These are phyloP conservation scores for Ploceus nigricollis DNA, from an alignment of 2,113 vertebrate genomes.

Conservation along the genomic window DNA sequence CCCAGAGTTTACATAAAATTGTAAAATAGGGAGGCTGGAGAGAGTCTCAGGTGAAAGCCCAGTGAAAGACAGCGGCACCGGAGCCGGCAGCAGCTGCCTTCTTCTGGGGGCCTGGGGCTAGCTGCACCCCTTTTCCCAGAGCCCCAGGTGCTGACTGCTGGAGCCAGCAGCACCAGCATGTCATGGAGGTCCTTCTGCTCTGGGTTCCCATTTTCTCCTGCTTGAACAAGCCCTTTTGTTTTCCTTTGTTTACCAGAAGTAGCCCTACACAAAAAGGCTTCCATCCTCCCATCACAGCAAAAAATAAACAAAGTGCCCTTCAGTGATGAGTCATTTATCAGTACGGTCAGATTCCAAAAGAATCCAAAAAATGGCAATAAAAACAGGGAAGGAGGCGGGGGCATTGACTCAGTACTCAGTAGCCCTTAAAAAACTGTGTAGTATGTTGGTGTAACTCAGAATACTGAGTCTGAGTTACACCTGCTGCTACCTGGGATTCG, in stretches of 20 bases:
- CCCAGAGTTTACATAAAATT: slow-evolving; percentile 56
- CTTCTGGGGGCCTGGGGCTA: neutral
- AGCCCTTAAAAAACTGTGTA: neutral
- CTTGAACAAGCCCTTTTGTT: neutral
- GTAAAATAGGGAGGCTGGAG: slow-evolving; percentile 50
- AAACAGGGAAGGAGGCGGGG: neutral
- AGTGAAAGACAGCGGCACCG: neutral
- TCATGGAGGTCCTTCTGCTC: neutral
- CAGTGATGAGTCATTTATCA: neutral
- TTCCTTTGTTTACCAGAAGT: neutral
- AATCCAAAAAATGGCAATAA: neutral
- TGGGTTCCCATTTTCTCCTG: fast-evolving
- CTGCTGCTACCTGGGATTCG: too few species aligned
- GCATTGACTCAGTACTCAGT: neutral
- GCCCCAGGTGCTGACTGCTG: neutral
- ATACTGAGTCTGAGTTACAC: too few species aligned
- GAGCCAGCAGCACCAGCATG: neutral
- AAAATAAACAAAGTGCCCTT: neutral
- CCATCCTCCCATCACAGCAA: fast-evolving
- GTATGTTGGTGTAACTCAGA: neutral
- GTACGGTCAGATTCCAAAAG: neutral
- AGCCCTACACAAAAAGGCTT: neutral
- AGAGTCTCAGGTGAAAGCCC: neutral
- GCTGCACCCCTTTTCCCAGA: neutral
- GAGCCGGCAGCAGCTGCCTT: neutral